A percentile compares a stretch with the other conserved stretches of the same genome.
Conservation (phyloP, 37 sponge, comb jelly and placozoan genomes). For the Ianthella basta region DNA sequence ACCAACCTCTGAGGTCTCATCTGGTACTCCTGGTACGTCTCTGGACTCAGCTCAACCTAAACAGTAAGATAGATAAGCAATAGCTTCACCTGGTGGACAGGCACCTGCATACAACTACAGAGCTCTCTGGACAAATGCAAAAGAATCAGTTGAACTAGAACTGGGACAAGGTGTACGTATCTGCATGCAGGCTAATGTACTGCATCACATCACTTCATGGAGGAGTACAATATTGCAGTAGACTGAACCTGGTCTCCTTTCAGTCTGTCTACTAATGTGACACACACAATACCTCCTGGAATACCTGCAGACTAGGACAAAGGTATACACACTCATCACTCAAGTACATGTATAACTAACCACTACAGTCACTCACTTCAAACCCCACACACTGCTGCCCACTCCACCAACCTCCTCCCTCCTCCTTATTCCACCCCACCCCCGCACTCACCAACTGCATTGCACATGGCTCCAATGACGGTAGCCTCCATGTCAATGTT, state of each 20-base stretch:
- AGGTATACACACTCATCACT: background rate
- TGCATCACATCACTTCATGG: no score
- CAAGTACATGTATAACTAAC: no score
- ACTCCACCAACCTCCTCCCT: background rate
- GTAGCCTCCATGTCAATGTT: conserved; percentile 99
- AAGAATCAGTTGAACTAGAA: no score
- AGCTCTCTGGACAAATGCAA: no score
- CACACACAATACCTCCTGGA: conserved; percentile 89
- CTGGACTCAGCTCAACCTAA: conserved; percentile 43
- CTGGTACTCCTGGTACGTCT: conserved; percentile 64
- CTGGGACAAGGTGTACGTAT: no score
- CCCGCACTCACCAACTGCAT: conserved; percentile 29
- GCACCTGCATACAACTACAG: background rate
- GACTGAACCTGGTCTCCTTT: conserved; percentile 87
- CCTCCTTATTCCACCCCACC: conserved; percentile 3
- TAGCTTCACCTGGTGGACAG: background rate
- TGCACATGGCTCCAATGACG: conserved; percentile 83
- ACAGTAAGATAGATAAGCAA: background rate
- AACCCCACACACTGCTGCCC: no score
- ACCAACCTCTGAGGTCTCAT: conserved; percentile 68
- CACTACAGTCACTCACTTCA: background rate
- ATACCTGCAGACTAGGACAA: background rate
- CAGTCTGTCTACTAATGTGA: conserved; percentile 89
- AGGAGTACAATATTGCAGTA: no score
- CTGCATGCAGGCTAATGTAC: no score